Percentiles rank a stretch among this genome's conserved stretches.
Evolutionary conservation across 2,888 invertebrate genomes (phyloP).

Genomic region (Ornithoptera priamus): DNA sequence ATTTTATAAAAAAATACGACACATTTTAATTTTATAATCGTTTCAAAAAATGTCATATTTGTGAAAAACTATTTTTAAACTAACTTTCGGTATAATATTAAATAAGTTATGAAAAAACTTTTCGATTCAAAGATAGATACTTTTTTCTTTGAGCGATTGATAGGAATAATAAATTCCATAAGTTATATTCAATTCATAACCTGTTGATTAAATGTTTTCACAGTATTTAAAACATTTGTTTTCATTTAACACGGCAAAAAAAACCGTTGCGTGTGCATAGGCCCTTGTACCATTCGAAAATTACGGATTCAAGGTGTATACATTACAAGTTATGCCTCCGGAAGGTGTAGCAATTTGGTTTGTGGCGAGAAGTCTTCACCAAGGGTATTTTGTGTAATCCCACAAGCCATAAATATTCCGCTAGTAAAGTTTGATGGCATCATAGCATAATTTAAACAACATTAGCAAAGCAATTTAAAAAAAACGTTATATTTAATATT

Average conservation of each 20-base stretch:
- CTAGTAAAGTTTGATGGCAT: neutral
- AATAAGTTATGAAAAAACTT: too few species aligned
- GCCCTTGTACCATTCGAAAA: constrained; percentile 25
- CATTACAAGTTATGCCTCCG: constrained; percentile 23
- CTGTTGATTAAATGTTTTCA: neutral
- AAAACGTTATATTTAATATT: neutral
- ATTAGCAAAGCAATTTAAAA: neutral
- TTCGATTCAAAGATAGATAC: too few species aligned
- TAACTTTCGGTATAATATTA: too few species aligned
- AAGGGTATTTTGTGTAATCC: constrained; percentile 22
- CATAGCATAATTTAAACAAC: neutral
- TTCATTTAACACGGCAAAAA: constrained; percentile 12
- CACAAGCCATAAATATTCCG: neutral
- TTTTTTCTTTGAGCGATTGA: too few species aligned
- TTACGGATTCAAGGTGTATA: constrained; percentile 24
- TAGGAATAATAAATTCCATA: too few species aligned
- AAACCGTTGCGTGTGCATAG: constrained; percentile 25
- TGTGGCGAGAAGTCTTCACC: constrained; percentile 19
- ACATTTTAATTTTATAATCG: too few species aligned
- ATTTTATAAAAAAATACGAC: too few species aligned
- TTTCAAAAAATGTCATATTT: too few species aligned
- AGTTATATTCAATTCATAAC: neutral
- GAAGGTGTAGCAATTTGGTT: constrained; percentile 29
- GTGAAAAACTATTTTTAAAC: too few species aligned
- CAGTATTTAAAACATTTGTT: constrained; percentile 3